A percentile compares a stretch with the other conserved stretches of the same genome.
Conservation (phyloP, 1,140 invertebrate species). For the Lepidurus packardi region DNA sequence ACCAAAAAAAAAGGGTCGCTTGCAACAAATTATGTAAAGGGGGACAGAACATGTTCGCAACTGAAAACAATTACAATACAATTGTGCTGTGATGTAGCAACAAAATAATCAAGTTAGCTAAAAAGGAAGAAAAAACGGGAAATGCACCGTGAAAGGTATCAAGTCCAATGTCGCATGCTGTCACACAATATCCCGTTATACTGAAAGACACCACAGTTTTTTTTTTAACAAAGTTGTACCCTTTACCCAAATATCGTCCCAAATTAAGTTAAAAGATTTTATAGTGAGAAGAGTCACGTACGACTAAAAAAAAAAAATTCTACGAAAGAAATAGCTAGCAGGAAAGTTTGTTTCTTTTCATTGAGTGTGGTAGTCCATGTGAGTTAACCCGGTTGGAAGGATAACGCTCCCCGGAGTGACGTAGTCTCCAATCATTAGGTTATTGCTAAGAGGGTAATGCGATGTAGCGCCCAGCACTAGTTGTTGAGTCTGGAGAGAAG, state of each 20-base stretch:
- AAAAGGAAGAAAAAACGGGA: background rate
- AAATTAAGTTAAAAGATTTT: conserved; percentile 14
- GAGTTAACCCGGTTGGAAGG: conserved; percentile 38
- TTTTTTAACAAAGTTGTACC: conserved; percentile 3
- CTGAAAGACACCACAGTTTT: background rate
- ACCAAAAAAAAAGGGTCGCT: background rate
- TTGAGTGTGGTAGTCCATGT: conserved; percentile 21
- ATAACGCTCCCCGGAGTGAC: conserved; percentile 55
- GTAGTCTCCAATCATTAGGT: conserved; percentile 74
- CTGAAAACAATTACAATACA: conserved; percentile 1
- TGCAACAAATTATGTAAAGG: background rate
- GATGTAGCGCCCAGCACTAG: conserved; percentile 57
- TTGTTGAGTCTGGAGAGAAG: conserved; percentile 45
- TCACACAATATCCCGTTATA: background rate
- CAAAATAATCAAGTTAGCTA: background rate
- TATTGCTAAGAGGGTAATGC: conserved; percentile 65
- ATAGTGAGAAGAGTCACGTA: background rate
- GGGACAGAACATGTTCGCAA: background rate
- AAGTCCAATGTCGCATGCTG: background rate
- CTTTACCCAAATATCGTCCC: background rate
- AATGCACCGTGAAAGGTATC: background rate
- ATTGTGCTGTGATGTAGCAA: conserved; percentile 15
- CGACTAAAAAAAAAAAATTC: background rate
- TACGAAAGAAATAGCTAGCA: background rate
- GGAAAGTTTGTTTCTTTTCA: background rate